Conservation (phyloP, 92 coral and sea anemone species). For the Plumapathes pennacea region DNA sequence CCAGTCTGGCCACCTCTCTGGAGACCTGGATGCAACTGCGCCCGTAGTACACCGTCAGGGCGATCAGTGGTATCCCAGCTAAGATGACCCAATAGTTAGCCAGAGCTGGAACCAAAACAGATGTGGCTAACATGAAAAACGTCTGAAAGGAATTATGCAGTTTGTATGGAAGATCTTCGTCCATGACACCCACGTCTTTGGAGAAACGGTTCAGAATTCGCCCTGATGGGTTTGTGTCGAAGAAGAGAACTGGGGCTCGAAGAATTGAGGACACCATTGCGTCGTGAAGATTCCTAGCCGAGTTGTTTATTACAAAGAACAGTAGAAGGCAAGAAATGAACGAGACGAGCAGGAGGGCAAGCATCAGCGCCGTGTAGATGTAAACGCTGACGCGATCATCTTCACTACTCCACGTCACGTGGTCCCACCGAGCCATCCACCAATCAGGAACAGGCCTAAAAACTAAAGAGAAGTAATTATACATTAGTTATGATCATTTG, state of each 20-base stretch:
- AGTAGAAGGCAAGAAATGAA: neutral
- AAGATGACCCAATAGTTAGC: conserved; percentile 7
- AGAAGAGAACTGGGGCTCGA: conserved; percentile 1
- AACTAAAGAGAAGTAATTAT: too few relatives aligned
- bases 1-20: conserved; percentile 4
- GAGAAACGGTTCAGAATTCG: conserved; percentile 14
- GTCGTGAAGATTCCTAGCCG: conserved; percentile 12
- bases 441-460: conserved; percentile 21
- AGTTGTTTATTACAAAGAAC: conserved; percentile 6
- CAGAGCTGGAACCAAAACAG: neutral
- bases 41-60: neutral
- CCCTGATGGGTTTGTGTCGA: conserved; percentile 16
- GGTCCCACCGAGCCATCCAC: conserved; percentile 10
- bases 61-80: conserved; percentile 3
- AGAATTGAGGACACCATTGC: neutral
- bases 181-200: conserved; percentile 19
- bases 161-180: neutral
- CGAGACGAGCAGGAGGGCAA: neutral
- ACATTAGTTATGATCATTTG: too few relatives aligned
- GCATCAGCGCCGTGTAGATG: neutral
- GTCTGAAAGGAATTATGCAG: neutral
- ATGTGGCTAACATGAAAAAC: neutral
- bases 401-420: conserved; percentile 1
- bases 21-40: conserved; percentile 4
- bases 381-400: neutral